Conservation (phyloP, 2,888 invertebrate genomes). For the Amiota communis region DNA sequence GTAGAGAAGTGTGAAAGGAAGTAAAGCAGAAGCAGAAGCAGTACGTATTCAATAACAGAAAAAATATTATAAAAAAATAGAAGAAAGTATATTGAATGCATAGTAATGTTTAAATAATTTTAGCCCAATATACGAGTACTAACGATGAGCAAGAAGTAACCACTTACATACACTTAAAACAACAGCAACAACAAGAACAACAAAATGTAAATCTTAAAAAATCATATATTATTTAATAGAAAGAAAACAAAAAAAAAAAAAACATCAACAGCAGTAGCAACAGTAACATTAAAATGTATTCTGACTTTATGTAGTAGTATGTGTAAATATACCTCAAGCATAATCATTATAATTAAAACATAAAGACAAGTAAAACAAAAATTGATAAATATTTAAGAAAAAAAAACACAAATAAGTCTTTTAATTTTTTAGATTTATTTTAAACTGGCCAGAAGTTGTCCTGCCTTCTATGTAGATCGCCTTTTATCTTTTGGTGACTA, state of each 20-base stretch:
- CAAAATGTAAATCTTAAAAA: too few species aligned
- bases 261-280: not conserved
- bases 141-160: too few species aligned
- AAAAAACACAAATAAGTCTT: not conserved
- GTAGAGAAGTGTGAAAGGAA: too few species aligned
- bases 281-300: not conserved
- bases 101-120: not conserved
- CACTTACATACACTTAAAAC: too few species aligned
- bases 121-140: slow-evolving; percentile 11
- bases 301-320: slow-evolving; percentile 17
- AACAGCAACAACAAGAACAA: too few species aligned
- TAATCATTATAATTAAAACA: slow-evolving; percentile 21
- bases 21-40: too few species aligned
- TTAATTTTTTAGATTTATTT: not conserved
- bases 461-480: too few species aligned
- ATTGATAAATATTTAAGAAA: not conserved
- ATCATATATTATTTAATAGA: not conserved
- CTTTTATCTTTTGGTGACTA: too few species aligned
- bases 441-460: too few species aligned
- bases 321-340: slow-evolving; percentile 27
- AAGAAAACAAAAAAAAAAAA: not conserved
- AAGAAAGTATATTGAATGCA: slow-evolving; percentile 21
- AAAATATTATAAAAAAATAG: not conserved
- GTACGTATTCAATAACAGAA: too few species aligned
- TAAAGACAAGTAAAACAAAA: not conserved